Evolutionary conservation across 1,140 invertebrate genomes (phyloP).

Genomic region (Pollicipes pollicipes): DNA sequence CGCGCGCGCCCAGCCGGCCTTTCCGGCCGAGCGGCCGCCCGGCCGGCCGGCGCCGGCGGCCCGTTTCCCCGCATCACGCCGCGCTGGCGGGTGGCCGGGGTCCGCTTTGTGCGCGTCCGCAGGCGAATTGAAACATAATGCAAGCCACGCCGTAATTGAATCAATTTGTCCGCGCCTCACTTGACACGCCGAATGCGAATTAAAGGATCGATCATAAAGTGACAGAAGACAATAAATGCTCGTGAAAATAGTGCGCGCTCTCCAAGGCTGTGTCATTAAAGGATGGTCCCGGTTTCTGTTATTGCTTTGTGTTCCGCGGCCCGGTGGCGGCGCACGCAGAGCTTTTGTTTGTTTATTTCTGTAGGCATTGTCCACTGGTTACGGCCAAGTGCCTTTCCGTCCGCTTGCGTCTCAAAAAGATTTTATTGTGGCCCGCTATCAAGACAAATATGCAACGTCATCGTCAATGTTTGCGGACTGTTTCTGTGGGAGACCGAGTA

Average conservation of each 20-base stretch:
- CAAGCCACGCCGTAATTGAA: neutral
- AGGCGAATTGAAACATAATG: neutral
- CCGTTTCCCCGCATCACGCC: too few relatives aligned
- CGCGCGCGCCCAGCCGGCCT: too few relatives aligned
- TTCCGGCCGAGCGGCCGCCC: too few relatives aligned
- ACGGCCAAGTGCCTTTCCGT: neutral
- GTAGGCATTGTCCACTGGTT: neutral
- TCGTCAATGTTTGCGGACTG: neutral
- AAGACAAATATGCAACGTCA: neutral
- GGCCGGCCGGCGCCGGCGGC: too few relatives aligned
- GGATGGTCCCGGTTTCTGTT: neutral
- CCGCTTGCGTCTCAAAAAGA: neutral
- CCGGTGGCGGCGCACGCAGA: neutral
- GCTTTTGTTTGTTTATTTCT: neutral
- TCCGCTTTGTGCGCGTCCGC: neutral
- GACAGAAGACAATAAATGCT: neutral
- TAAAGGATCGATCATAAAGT: conserved; percentile 1
- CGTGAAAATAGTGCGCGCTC: neutral
- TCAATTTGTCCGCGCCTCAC: neutral
- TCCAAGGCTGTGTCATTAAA: neutral
- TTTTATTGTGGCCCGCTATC: neutral
- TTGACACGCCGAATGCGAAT: neutral
- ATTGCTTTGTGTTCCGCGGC: neutral
- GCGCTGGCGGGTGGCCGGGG: neutral
- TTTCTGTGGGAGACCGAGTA: too few relatives aligned